Evolutionary conservation across 2,888 invertebrate genomes (phyloP).

Genomic region (Mechanitis messenoides): DNA sequence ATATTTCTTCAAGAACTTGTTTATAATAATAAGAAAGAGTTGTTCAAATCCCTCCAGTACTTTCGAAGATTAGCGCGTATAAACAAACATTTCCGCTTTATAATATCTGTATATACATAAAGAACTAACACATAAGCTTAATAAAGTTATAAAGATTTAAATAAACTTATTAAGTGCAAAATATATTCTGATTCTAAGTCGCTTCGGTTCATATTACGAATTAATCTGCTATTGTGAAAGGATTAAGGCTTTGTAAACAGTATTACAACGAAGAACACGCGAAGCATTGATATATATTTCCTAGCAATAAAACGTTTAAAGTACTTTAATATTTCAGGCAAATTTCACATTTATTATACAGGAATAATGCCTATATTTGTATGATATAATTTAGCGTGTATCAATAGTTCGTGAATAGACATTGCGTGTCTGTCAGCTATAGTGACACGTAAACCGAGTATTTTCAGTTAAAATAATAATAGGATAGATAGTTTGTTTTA

Average conservation of each 20-base stretch:
- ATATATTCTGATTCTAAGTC: constrained; percentile 46
- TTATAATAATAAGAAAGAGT: too few relatives aligned
- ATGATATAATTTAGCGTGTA: constrained; percentile 20
- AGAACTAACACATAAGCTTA: constrained; percentile 10
- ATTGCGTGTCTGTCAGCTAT: constrained; percentile 32
- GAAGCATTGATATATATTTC: constrained; percentile 54
- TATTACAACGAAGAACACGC: constrained; percentile 68
- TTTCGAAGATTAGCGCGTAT: too few relatives aligned
- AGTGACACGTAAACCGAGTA: constrained; percentile 31
- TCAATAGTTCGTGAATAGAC: constrained; percentile 28
- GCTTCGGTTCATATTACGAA: constrained; percentile 60
- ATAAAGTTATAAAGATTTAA: constrained; percentile 3
- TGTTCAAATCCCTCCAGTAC: too few relatives aligned
- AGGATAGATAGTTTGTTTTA: constrained; percentile 27
- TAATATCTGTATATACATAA: not conserved
- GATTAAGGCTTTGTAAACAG: constrained; percentile 67
- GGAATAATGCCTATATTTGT: constrained; percentile 16
- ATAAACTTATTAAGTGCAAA: constrained; percentile 26
- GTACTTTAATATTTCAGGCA: constrained; percentile 7
- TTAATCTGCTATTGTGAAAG: constrained; percentile 60
- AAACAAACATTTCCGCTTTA: too few relatives aligned
- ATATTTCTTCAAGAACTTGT: too few relatives aligned
- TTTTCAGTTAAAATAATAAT: constrained; percentile 32
- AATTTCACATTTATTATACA: constrained; percentile 4
- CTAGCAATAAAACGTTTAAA: constrained; percentile 19